Conservation (phyloP, 2,113 vertebrate species). For the Corythornis vintsioides region DNA sequence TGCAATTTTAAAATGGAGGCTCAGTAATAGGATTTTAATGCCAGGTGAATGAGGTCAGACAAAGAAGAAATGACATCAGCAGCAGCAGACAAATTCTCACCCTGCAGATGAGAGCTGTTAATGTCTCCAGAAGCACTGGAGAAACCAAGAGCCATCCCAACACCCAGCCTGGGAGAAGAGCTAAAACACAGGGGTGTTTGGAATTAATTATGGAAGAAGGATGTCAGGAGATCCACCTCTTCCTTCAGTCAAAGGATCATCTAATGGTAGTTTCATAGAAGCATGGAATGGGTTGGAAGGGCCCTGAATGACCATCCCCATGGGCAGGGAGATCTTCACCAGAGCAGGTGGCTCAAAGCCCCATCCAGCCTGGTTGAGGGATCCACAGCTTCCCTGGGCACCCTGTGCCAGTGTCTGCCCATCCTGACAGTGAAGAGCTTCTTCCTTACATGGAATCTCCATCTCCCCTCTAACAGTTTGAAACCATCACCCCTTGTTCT, state of each 20-base stretch:
- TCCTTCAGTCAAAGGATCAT: background rate
- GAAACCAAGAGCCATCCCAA: background rate
- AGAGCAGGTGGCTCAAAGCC: background rate
- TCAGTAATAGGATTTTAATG: constrained; percentile 31
- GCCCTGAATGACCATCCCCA: background rate
- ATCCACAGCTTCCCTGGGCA: background rate
- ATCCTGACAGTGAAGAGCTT: background rate
- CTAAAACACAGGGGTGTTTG: background rate
- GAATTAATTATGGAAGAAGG: background rate
- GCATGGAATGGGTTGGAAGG: background rate
- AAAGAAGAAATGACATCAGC: constrained; percentile 33
- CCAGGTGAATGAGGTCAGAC: constrained; percentile 44
- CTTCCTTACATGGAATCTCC: background rate
- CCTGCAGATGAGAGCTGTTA: constrained; percentile 38
- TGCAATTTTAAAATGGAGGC: constrained; percentile 11
- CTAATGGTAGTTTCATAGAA: background rate
- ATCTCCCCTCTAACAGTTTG: background rate
- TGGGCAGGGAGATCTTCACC: background rate
- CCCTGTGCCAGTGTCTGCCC: background rate
- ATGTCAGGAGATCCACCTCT: background rate
- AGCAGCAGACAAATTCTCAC: background rate
- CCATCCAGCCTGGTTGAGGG: background rate
- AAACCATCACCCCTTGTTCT: background rate
- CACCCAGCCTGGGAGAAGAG: background rate
- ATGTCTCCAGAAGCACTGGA: background rate